Conservation (phyloP, 2,888 invertebrate genomes). For the Lithosia quadra region DNA sequence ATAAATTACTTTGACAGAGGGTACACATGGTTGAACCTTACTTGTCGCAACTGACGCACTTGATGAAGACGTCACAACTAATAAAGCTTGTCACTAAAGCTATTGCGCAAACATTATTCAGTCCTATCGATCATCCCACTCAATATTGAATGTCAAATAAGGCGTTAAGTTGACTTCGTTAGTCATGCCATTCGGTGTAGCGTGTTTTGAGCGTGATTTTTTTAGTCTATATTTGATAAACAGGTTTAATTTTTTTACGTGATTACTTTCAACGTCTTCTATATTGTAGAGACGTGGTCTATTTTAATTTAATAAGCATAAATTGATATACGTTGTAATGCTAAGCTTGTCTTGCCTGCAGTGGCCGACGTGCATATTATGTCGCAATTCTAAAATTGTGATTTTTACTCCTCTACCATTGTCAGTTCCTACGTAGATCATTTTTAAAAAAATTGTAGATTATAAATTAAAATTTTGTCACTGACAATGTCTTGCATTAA, state of each 20-base stretch:
- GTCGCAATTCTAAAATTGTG: too few relatives aligned
- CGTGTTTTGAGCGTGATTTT: neutral
- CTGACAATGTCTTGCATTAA: too few relatives aligned
- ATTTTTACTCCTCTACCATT: too few relatives aligned
- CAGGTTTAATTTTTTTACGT: neutral
- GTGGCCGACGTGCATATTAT: too few relatives aligned
- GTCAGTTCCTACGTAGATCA: too few relatives aligned
- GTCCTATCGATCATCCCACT: slow-evolving; percentile 27
- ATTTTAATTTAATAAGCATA: neutral
- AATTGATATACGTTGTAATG: neutral
- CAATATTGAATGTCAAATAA: slow-evolving; percentile 30
- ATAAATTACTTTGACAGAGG: neutral
- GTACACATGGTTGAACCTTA: slow-evolving; percentile 16
- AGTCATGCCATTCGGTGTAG: neutral
- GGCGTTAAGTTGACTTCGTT: neutral
- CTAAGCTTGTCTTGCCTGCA: neutral
- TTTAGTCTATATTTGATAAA: neutral
- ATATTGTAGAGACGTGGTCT: neutral
- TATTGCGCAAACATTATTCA: slow-evolving; percentile 35
- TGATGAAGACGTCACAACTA: slow-evolving; percentile 32
- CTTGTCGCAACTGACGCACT: slow-evolving; percentile 22
- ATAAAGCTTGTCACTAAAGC: slow-evolving; percentile 23
- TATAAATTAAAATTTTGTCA: too few relatives aligned
- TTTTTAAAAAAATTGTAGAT: too few relatives aligned
- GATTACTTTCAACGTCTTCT: too few relatives aligned